Conservation (phyloP, 1,140 invertebrate species). For the Pseudomyrmex flavicornis region DNA sequence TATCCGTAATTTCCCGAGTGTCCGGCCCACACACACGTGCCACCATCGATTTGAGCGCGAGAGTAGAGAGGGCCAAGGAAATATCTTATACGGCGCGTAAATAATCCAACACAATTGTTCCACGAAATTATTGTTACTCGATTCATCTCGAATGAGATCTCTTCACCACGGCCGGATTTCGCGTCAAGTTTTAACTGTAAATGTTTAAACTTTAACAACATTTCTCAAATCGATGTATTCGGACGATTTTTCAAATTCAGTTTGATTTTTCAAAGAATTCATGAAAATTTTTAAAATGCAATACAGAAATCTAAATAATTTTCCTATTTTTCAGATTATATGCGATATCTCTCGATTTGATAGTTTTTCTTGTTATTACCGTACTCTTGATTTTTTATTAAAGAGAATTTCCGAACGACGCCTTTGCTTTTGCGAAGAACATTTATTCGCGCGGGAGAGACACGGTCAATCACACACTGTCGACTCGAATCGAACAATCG, state of each 20-base stretch:
- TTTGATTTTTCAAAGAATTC: no score
- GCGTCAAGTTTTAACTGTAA: no score
- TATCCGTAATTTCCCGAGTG: conserved; percentile 69
- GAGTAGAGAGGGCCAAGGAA: conserved; percentile 31
- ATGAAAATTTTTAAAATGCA: no score
- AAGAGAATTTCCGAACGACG: not conserved
- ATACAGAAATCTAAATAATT: no score
- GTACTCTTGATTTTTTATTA: no score
- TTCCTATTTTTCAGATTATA: no score
- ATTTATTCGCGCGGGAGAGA: conserved; percentile 1
- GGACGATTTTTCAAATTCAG: no score
- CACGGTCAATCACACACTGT: not conserved
- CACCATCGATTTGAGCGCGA: not conserved
- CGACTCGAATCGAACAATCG: conserved; percentile 5
- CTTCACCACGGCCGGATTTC: no score
- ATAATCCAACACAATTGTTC: conserved; percentile 27
- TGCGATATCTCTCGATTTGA: no score
- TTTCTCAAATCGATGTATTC: no score
- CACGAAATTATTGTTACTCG: conserved; percentile 20
- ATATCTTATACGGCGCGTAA: conserved; percentile 21
- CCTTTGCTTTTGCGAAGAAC: not conserved
- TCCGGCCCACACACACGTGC: conserved; percentile 35
- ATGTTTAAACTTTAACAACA: no score
- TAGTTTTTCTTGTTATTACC: no score
- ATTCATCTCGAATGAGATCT: conserved; percentile 3